These are phyloP conservation scores for Emydura subglobosa DNA, from an alignment of 2,113 vertebrate species.

Conservation along the genomic window DNA sequence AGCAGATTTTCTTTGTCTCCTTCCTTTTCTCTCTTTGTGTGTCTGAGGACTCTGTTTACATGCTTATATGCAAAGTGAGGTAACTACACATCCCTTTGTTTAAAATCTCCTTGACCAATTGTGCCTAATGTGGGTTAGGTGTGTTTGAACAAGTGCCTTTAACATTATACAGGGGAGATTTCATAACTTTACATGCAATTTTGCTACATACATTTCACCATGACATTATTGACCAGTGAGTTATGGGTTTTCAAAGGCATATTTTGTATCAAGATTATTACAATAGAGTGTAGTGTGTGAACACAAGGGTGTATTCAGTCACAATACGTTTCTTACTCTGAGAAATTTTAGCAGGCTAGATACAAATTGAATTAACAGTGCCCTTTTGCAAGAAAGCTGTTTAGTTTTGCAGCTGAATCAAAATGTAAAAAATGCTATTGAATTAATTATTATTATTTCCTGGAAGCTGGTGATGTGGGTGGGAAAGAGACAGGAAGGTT, in stretches of 20 bases:
- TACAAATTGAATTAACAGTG: slow-evolving; percentile 3
- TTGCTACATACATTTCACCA: background rate
- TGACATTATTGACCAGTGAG: background rate
- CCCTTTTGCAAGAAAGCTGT: background rate
- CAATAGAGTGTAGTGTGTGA: background rate
- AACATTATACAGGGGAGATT: background rate
- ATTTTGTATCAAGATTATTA: background rate
- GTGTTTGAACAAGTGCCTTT: background rate
- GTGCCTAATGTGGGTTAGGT: too few relatives aligned
- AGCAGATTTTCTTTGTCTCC: background rate
- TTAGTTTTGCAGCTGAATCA: background rate
- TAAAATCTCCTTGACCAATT: background rate
- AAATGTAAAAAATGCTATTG: background rate
- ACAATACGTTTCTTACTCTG: background rate
- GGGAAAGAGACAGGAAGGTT: background rate
- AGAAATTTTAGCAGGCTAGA: background rate
- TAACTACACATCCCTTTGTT: background rate
- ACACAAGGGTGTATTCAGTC: background rate
- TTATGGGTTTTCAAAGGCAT: background rate
- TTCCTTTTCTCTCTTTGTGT: background rate
- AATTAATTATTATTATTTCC: background rate
- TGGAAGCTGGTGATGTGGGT: background rate
- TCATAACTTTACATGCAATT: background rate
- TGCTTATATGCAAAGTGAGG: background rate
- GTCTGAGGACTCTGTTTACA: background rate